Percentiles rank a stretch among this genome's conserved stretches.
phyloP scores from a whole-genome alignment of 2,888 invertebrate genomes.

The Macrosiphum euphorbiae region DNA sequence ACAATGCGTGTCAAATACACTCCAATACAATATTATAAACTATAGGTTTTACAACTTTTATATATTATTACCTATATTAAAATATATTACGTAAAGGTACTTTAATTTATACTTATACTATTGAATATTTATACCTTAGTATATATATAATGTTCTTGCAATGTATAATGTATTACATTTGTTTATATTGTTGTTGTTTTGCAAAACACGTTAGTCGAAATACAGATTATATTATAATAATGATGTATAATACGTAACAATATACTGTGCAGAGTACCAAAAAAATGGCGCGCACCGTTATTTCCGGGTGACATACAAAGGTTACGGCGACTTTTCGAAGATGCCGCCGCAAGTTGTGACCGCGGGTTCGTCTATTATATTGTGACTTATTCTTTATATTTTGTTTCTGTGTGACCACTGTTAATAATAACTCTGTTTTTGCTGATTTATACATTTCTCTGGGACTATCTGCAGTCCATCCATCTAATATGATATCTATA shows the following conservation, averaged over 20 bases:
- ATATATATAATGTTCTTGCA: not conserved
- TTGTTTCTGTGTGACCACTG: slow-evolving; percentile 51
- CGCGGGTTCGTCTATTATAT: slow-evolving; percentile 66
- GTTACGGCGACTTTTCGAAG: slow-evolving; percentile 84
- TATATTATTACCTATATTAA: not conserved
- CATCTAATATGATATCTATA: not conserved
- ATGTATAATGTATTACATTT: not conserved
- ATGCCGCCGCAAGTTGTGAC: slow-evolving; percentile 72
- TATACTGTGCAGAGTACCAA: slow-evolving; percentile 73
- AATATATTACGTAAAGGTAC: not conserved
- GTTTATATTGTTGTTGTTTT: not conserved
- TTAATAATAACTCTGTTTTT: slow-evolving; percentile 20
- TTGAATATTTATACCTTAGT: too few species aligned
- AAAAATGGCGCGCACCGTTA: slow-evolving; percentile 87
- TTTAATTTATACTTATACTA: not conserved
- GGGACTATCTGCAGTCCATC: not conserved
- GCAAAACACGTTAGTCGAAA: not conserved
- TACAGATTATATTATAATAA: not conserved
- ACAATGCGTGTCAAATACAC: not conserved
- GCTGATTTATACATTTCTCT: not conserved
- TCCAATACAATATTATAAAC: not conserved
- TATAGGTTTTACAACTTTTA: not conserved
- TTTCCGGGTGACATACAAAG: slow-evolving; percentile 84
- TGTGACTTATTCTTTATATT: slow-evolving; percentile 8
- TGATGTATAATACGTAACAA: not conserved